Conservation (phyloP, 2,888 invertebrate species). For the Netelia inedita region DNA sequence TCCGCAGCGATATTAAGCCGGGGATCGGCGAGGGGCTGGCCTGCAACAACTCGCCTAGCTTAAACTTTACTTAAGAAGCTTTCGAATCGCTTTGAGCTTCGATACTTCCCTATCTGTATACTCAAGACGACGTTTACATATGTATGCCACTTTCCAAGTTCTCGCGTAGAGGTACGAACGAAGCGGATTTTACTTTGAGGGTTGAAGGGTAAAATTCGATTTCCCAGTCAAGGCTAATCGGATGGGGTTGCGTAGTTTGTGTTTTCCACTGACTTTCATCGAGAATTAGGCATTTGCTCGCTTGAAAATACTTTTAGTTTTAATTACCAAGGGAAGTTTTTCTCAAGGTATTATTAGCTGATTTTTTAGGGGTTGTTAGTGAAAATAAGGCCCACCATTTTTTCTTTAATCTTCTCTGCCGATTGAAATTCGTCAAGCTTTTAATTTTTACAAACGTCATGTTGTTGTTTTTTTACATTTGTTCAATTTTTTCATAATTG, state of each 20-base stretch:
- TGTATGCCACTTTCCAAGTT: background rate
- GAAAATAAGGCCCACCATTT: background rate
- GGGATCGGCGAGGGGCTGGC: conserved; percentile 31
- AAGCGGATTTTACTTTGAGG: background rate
- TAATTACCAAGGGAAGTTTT: conserved; percentile 2
- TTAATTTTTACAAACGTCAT: background rate
- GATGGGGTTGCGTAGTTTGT: background rate
- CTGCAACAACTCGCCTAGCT: conserved; percentile 44
- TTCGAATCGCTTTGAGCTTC: conserved; percentile 44
- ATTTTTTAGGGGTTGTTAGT: background rate
- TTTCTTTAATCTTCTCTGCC: background rate
- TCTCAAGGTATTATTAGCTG: background rate
- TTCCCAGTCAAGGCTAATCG: background rate
- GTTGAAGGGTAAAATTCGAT: conserved; percentile 22
- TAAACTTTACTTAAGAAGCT: conserved; percentile 60
- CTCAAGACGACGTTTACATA: conserved; percentile 3
- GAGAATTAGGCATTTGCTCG: background rate
- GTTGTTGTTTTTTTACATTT: background rate
- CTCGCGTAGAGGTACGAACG: background rate
- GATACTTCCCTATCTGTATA: conserved; percentile 30
- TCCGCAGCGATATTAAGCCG: conserved; percentile 30
- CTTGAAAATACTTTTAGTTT: too few species aligned
- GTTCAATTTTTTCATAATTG: background rate
- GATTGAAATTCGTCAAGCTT: background rate
- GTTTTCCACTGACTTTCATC: background rate